Evolutionary conservation across 1,140 invertebrate species (phyloP), one percentile per base, ranked within the genome.

Genomic region (Drosophila suzukii): DNA sequence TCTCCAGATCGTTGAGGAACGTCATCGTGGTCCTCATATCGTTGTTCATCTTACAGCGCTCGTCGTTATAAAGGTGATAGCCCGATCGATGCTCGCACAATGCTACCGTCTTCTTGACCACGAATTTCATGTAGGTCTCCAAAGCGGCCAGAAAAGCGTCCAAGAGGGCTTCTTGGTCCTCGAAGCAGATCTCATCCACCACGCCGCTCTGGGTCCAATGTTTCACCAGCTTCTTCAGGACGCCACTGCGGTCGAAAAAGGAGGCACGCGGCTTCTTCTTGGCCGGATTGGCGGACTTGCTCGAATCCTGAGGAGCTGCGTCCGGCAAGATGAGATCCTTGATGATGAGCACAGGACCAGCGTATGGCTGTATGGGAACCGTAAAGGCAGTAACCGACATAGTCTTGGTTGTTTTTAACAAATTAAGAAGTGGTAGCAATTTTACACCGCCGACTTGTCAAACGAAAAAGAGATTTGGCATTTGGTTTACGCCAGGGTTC

Each of bases 71-170:
- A 0, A 88, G 43, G 13, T 15, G 43, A 30, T 79, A 76, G 36
- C 70, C 59, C 0, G 55, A 50, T 0, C 82, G 82, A 13, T 88
- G 66, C 4, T 83, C 71, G 39, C 79, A 79, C 1, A 62, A 3
- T 3, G 76, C 71, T 2, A 86, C 49, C 0, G 58, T 36, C 0
- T 36, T 47, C 2, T 24, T 20, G 0, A 76, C 7, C 5, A 68
- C n/a, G 3, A 44, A 4, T 17, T 76, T 68, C 62, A 88, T 72
- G 15, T 76, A 86, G 27, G 79, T 73, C 10, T 82, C 75, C 58
- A 88, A 6, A 4, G 75, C 82, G 5, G 59, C 17, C 15, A 86
- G 38, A 13, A 88, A 27, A 0, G 39, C 62, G 6, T 88, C 62
- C 10, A 86, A 38, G 0, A 83, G 27, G 0, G 41, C 24, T 0